Conservation (phyloP, 1,140 invertebrate genomes). For the Drosophila rhopaloa region DNA sequence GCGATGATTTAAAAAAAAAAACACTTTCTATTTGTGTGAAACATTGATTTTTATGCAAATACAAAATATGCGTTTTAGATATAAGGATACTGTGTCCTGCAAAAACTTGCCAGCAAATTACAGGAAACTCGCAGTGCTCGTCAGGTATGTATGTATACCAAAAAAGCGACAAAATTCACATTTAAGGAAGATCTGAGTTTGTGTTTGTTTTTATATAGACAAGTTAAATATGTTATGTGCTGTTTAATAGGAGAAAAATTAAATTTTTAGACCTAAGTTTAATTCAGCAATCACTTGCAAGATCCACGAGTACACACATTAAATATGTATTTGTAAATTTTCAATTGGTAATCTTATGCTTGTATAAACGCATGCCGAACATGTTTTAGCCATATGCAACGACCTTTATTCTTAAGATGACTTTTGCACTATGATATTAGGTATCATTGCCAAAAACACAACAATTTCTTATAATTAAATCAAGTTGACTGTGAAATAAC, state of each 20-base stretch:
- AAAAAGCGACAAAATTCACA: not conserved
- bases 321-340: not conserved
- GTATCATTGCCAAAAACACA: not conserved
- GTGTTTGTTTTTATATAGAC: not conserved
- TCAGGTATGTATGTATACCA: slow-evolving; percentile 86
- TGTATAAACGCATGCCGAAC: slow-evolving; percentile 2
- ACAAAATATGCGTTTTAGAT: slow-evolving; percentile 86
- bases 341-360: not conserved
- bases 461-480: not conserved
- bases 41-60: slow-evolving; percentile 36
- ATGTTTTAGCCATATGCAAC: slow-evolving; percentile 1
- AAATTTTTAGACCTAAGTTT: not conserved
- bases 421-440: not conserved
- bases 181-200: not conserved
- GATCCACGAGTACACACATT: not conserved
- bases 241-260: not conserved
- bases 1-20: slow-evolving; percentile 15
- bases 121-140: slow-evolving; percentile 88
- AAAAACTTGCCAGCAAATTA: slow-evolving; percentile 89
- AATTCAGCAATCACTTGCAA: slow-evolving; percentile 1
- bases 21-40: slow-evolving; percentile 16
- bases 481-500: too few relatives aligned
- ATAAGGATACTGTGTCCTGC: slow-evolving; percentile 90
- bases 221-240: not conserved
- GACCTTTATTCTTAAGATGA: not conserved